Base-by-base conservation (phyloP, 2,888 invertebrate species). In the Leuctra nigra region DNA sequence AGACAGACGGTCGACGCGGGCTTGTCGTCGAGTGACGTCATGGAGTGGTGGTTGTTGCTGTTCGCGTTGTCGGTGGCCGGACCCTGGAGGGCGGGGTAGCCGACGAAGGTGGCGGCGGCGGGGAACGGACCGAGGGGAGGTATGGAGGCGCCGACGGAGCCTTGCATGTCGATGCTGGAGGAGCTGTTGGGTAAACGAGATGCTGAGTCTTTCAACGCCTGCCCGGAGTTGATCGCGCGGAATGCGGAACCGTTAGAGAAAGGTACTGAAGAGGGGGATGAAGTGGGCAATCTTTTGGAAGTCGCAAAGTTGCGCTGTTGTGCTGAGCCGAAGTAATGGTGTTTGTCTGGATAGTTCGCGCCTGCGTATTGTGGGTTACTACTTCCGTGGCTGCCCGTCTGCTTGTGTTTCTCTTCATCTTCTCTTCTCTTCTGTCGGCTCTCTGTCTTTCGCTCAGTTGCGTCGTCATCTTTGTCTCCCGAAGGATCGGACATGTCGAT, bases 231-330 rank as follows among this genome's bases (percentile, higher is more conserved):
- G 84, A 88, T 9, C 88, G 89, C 66, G 6, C 88, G 83, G 68
- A 91, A 90, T 1, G 90, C 89, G 0, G 90, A 89, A 53, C 84
- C 82, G 23, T 84, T 81, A 1, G 86, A 84, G 67, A 86, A 87
- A n/a, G 84, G 81, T 41, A 79, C 50, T 11, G 56, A 64, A 4
- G 66, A 47, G 7, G 54, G 22, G 11, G 35, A 23, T 14, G 29
- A 46, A 6, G 48, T 14, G 11, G 48, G n/a, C 11, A 22, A 4
- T 33, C 35, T 3, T 20, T 33, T 35, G 2, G 50, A 18, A n/a
- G 24, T 16, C 3, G 33, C 13, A 14, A 20, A 50, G 20, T 20
- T 50, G 14, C 50, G 50, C 11, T 50, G 29, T 23, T 47, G 47
- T 9, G 50, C 18, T 33, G 33, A 14, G 6, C 20, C 18, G 33